These are phyloP conservation scores for Andrena camellia DNA, from an alignment of 2,888 invertebrate species.

Conservation along the genomic window DNA sequence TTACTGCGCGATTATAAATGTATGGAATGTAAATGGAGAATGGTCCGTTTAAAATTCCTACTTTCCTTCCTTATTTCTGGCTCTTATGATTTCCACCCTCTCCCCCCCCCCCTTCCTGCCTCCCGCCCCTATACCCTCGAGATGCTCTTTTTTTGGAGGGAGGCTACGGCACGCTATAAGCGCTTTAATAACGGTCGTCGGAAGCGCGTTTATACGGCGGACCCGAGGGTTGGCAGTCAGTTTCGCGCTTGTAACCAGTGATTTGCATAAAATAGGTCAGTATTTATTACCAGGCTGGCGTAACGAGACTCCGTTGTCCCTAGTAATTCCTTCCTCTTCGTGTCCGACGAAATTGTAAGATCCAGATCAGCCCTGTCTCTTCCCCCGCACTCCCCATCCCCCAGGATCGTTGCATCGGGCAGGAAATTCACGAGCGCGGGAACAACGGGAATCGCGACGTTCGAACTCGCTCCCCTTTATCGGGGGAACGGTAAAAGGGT, in stretches of 20 bases:
- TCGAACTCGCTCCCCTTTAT: conserved; percentile 19
- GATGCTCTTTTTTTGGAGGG: conserved; percentile 42
- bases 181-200: conserved; percentile 73
- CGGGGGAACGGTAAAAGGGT: conserved; percentile 6
- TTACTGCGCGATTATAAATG: conserved; percentile 54
- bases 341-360: conserved; percentile 34
- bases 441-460: conserved; percentile 2
- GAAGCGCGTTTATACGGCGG: conserved; percentile 52
- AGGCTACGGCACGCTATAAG: conserved; percentile 63
- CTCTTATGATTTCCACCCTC: conserved; percentile 8
- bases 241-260: conserved; percentile 61
- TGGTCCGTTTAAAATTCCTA: conserved; percentile 43
- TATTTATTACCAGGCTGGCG: conserved; percentile 65
- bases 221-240: conserved; percentile 44
- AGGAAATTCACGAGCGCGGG: neutral
- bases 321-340: conserved; percentile 7
- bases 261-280: conserved; percentile 71
- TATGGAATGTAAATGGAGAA: conserved; percentile 59
- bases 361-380: conserved; percentile 15
- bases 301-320: conserved; percentile 53
- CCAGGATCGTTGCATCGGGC: neutral
- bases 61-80: conserved; percentile 30
- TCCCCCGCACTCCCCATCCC: neutral
- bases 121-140: neutral
- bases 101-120: too few species aligned